These are phyloP conservation scores for Chrosomus eos DNA, from an alignment of 2,797 vertebrate species.

Conservation along the genomic window DNA sequence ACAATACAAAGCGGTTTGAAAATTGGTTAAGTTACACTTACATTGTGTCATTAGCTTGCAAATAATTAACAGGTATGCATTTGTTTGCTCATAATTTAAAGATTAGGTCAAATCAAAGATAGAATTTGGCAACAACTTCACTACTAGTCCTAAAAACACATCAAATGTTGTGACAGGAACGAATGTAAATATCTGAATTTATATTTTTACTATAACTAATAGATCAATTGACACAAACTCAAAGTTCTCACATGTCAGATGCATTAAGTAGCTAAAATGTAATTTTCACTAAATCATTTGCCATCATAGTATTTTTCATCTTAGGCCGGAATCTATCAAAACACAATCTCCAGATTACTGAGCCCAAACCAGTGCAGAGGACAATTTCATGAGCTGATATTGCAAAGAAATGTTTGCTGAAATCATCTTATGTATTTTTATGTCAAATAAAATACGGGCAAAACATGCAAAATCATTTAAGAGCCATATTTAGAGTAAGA, in stretches of 20 bases:
- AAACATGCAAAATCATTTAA: neutral
- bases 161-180: neutral
- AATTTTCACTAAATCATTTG: neutral
- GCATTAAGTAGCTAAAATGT: neutral
- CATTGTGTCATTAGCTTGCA: slow-evolving; percentile 11
- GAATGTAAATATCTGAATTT: no score
- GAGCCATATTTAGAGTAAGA: slow-evolving; percentile 3
- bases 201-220: no score
- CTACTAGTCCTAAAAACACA: slow-evolving; percentile 29
- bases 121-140: slow-evolving; percentile 60
- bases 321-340: neutral
- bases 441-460: neutral
- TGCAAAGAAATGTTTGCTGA: neutral
- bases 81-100: slow-evolving; percentile 64
- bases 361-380: neutral
- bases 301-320: neutral
- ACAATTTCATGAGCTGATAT: neutral
- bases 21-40: neutral
- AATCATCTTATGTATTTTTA: neutral
- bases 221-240: neutral
- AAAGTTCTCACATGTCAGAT: neutral
- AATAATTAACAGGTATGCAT: slow-evolving; percentile 66
- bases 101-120: slow-evolving; percentile 64
- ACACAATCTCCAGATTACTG: neutral
- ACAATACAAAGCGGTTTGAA: neutral